Evolutionary conservation across 2,113 vertebrate genomes (phyloP), one percentile per base, ranked within the genome.

Genomic region (Zapus hudsonius): DNA sequence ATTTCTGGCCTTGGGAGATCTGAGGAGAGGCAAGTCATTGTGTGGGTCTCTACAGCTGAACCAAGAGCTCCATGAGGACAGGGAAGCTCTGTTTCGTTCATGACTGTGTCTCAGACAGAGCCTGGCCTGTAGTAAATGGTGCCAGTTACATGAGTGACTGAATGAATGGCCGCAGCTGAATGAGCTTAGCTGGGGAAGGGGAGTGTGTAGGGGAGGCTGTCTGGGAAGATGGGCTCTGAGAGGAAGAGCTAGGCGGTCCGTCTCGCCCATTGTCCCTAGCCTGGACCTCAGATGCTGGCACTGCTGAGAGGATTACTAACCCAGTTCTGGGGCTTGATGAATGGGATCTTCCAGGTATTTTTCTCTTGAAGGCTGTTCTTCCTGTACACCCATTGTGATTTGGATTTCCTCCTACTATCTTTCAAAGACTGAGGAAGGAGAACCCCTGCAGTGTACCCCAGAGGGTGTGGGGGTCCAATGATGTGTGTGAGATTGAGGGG

Each of bases 1-100:
- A 87, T 59, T 84, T 61, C 83, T 86, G 72, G 44, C 79, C 36
- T 74, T 72, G 67, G 64, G 55, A 84, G 74, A 70, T 83, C n/a
- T 47, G 55, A 67, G 72, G 61, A 70, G 52, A 52, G 19, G 1
- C 23, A 29, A 23, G 67, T 85, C 47, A 25, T 57, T 23, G 15
- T 8, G 7, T 72, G 2, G 4, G 31, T 22, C 66, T 33, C 59
- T 61, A 36, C 63, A 42, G 55, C 44, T 38, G 67, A 44, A 61
- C 31, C 8, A 1, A 69, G 29, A 57, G 44, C 61, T 33, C 76
- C 40, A 16, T 17, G 63, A 78, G 6, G 27, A 84, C 61, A 74
- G 22, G 40, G 19, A 66, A 81, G 47, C 16, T 87, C 84, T 80
- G 55, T 16, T 69, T 80, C 57, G 36, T 86, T 59, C 23, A 2